Conservation (phyloP, 2,113 vertebrate genomes). For the Gadus macrocephalus region DNA sequence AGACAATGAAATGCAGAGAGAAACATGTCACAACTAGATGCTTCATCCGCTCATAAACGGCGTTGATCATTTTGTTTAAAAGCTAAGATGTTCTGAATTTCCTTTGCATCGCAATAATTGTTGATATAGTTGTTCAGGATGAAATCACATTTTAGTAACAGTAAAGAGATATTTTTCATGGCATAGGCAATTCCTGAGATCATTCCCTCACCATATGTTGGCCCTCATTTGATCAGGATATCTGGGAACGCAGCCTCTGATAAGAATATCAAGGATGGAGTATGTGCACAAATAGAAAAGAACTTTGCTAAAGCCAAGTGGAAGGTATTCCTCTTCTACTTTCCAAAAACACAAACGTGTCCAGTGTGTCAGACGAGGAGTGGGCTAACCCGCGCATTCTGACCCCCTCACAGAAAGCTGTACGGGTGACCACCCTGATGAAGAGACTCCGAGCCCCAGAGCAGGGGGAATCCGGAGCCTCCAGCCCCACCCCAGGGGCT, state of each 20-base stretch:
- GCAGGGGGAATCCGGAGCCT: slow-evolving; percentile 72
- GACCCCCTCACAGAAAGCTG: slow-evolving; percentile 81
- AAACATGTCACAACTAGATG: no score
- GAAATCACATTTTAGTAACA: neutral
- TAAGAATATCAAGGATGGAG: slow-evolving; percentile 98
- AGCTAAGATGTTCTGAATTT: no score
- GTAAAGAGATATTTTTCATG: neutral
- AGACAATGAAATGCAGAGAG: no score
- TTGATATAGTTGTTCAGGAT: neutral
- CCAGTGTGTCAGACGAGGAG: neutral
- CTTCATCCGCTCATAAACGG: no score
- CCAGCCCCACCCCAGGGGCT: slow-evolving; percentile 58
- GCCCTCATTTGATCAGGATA: slow-evolving; percentile 76
- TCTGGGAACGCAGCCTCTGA: slow-evolving; percentile 96
- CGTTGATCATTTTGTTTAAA: no score
- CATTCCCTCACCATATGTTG: neutral
- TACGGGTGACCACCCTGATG: slow-evolving; percentile 96
- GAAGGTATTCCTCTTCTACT: slow-evolving; percentile 78
- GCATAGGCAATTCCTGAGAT: neutral
- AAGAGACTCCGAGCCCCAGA: slow-evolving; percentile 90
- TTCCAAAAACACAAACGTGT: neutral
- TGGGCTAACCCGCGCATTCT: neutral
- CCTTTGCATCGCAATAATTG: no score
- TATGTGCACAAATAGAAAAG: slow-evolving; percentile 97
- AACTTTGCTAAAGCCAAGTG: slow-evolving; percentile 98